phyloP scores from a whole-genome alignment of 2,113 vertebrate genomes.

The Hippotragus niger region DNA sequence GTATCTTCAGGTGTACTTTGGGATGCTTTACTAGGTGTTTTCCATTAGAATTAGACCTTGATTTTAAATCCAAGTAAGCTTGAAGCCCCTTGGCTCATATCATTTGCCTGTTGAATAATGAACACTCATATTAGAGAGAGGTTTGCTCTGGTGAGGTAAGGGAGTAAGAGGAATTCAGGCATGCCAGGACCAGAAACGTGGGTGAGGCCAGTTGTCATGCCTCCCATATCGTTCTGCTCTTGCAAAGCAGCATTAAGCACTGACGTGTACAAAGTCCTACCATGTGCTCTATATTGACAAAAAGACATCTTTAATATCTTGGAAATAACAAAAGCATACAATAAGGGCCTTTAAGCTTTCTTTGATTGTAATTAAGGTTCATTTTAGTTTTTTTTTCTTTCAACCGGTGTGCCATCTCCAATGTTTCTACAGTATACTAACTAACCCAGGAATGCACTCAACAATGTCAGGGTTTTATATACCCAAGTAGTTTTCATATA shows the following conservation, averaged over 20 bases:
- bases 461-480: slow-evolving; percentile 16
- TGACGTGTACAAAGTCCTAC: slow-evolving; percentile 45
- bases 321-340: slow-evolving; percentile 43
- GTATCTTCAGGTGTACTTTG: slow-evolving; percentile 99
- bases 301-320: background rate
- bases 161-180: background rate
- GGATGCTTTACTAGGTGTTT: slow-evolving; percentile 90
- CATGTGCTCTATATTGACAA: background rate
- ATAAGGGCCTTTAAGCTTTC: slow-evolving; percentile 81
- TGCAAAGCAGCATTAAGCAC: slow-evolving; percentile 41
- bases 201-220: background rate
- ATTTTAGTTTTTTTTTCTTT: slow-evolving; percentile 81
- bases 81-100: slow-evolving; percentile 84
- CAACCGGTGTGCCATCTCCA: slow-evolving; percentile 84
- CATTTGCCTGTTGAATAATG: slow-evolving; percentile 14
- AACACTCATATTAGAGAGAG: background rate
- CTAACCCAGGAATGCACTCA: slow-evolving; percentile 49
- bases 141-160: background rate
- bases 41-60: slow-evolving; percentile 91
- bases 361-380: slow-evolving; percentile 86
- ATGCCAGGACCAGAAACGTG: background rate
- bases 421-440: slow-evolving; percentile 58
- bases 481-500: slow-evolving; percentile 22
- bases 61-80: slow-evolving; percentile 93
- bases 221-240: background rate